phyloP scores from a whole-genome alignment of 2,113 vertebrate species.

The Pluvianellus socialis region DNA sequence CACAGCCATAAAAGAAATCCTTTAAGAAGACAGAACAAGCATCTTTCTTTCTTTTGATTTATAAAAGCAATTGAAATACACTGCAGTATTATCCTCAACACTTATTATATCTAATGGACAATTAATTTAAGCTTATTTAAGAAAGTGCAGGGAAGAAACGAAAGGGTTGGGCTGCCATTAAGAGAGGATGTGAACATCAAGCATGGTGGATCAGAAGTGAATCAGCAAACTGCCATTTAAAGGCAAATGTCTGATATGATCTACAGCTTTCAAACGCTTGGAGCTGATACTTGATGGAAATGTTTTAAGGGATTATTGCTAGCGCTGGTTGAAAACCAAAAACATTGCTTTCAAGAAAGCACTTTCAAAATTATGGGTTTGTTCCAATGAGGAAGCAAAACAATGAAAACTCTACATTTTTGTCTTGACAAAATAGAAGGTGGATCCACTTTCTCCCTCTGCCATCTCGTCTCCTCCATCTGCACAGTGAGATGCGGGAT shows the following conservation, averaged over 20 bases:
- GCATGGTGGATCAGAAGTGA: neutral
- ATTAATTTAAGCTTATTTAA: slow-evolving; percentile 37
- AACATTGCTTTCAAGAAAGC: neutral
- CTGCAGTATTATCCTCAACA: neutral
- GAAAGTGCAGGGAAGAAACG: neutral
- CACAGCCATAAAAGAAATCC: neutral
- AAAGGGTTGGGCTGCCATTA: neutral
- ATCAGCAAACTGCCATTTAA: neutral
- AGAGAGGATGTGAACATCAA: neutral
- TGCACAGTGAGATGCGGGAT: fast-evolving
- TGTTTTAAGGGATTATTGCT: neutral
- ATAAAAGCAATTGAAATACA: slow-evolving; percentile 7
- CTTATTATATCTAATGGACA: neutral
- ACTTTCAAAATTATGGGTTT: neutral
- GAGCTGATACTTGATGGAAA: neutral
- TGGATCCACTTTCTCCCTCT: neutral
- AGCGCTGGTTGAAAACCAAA: neutral
- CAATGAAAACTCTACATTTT: neutral
- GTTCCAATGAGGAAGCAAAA: neutral
- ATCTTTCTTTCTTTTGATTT: neutral
- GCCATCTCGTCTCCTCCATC: fast-evolving
- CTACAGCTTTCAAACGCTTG: neutral
- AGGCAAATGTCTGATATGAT: neutral
- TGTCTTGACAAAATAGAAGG: neutral
- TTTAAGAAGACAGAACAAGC: neutral